Evolutionary conservation across 1,140 invertebrate species (phyloP), one percentile per base, ranked within the genome.

Genomic region (Chelonus insularis): DNA sequence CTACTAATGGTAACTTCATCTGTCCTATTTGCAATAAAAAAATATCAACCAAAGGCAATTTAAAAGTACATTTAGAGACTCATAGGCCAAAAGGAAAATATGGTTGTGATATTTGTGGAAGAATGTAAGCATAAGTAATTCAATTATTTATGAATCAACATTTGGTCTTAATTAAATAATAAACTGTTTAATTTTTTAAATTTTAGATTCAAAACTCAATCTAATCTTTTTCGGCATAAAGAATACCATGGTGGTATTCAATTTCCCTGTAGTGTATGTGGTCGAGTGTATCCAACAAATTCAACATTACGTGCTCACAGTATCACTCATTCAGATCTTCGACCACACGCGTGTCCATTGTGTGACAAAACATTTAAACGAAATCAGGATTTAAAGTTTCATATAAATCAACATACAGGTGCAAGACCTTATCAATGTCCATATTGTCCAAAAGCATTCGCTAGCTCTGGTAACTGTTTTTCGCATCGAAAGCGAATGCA

Each of bases 351-450:
- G 41, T 91, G 89, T 76, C 83, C 85, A 45, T 74, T 88, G 34
- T 90, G 89, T 74, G 86, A 89, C 70, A 91, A 90, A 75, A 88
- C 85, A 9, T 91, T 91, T 66, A 91, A 91, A 71, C 82, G 88
- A 55, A 90, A 89, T 77, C 88, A 90, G 75, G 88, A 90, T 77
- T 78, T 91, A 59, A 90, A 90, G 84, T 90, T 91, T 75, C 89
- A 91, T 72, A 87, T 89, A 65, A 90, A 91, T 73, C 88, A 90
- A 69, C 91, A 94, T 72, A 93, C 90, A 14, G 91, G 91, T 39
- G 89, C 87, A 14, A 85, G 89, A 62, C 91, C 91, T 5, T 92
- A 92, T 78, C 86, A 89, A 72, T 94, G 92, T 82, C 86, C 87
- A 16, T 91, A 91, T 72, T 94, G 91, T 82, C 86, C 89, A 1